These are phyloP conservation scores for Diorhabda sublineata DNA, from an alignment of 1,140 invertebrate species.

Conservation along the genomic window DNA sequence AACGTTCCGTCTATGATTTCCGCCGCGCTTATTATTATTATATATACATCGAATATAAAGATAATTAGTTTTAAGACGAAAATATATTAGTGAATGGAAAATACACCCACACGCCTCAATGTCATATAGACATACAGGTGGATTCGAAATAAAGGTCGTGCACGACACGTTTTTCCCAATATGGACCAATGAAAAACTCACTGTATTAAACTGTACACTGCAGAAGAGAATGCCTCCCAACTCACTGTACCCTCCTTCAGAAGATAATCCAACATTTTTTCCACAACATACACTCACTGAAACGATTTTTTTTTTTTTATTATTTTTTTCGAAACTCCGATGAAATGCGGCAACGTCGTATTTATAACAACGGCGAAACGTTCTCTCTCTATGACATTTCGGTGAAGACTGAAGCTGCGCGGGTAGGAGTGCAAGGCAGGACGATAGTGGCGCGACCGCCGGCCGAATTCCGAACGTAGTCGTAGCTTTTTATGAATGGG, in stretches of 20 bases:
- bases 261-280: slow-evolving; percentile 20
- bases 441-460: slow-evolving; percentile 40
- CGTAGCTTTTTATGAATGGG: slow-evolving; percentile 72
- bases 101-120: slow-evolving; percentile 43
- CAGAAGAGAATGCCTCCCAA: background rate
- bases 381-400: slow-evolving; percentile 17
- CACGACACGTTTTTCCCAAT: slow-evolving; percentile 14
- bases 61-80: background rate
- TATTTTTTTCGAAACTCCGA: background rate
- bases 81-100: slow-evolving; percentile 30
- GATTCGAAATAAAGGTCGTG: slow-evolving; percentile 10
- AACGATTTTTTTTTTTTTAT: background rate
- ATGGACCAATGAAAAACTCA: slow-evolving; percentile 23
- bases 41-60: background rate
- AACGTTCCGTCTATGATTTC: background rate
- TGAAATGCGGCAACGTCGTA: slow-evolving; percentile 22
- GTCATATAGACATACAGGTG: slow-evolving; percentile 38
- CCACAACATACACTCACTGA: background rate
- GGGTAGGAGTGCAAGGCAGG: slow-evolving; percentile 40
- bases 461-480: slow-evolving; percentile 44
- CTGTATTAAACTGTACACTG: slow-evolving; percentile 16
- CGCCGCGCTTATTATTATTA: background rate
- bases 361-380: slow-evolving; percentile 12
- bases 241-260: slow-evolving; percentile 5
- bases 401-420: slow-evolving; percentile 43